These are phyloP conservation scores for Scaptomyza pallida DNA, from an alignment of 1,140 invertebrate species.

Conservation along the genomic window DNA sequence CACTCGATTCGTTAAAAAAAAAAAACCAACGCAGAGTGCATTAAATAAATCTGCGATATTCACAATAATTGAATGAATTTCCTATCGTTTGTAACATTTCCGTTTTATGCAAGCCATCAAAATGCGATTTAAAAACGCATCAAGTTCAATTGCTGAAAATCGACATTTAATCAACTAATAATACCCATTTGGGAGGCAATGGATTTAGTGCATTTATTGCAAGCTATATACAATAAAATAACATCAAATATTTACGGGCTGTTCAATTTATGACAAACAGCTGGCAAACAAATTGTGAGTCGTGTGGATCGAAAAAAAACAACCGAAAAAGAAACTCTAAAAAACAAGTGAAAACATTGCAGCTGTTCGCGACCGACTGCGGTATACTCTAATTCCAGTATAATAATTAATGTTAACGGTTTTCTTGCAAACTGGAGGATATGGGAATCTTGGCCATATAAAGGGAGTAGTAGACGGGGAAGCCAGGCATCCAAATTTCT, in stretches of 20 bases:
- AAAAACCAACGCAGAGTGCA: not conserved
- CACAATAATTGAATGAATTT: too few relatives aligned
- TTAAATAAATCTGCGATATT: not conserved
- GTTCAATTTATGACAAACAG: conserved; percentile 73
- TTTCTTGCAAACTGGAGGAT: too few relatives aligned
- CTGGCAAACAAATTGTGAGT: conserved; percentile 46
- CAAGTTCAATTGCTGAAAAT: conserved; percentile 48
- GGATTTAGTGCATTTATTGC: conserved; percentile 10
- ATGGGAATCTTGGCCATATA: too few relatives aligned
- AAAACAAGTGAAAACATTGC: too few relatives aligned
- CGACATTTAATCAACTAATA: conserved; percentile 64
- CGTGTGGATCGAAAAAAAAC: conserved; percentile 1
- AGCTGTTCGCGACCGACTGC: too few relatives aligned
- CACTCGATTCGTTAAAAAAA: not conserved
- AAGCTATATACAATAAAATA: conserved; percentile 43
- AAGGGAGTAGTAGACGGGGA: too few relatives aligned
- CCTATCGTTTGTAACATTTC: too few relatives aligned
- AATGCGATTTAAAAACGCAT: conserved; percentile 28
- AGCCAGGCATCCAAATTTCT: too few relatives aligned
- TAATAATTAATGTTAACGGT: too few relatives aligned
- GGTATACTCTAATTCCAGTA: too few relatives aligned
- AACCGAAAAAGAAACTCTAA: conserved; percentile 33
- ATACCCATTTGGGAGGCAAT: conserved; percentile 9
- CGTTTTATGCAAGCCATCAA: conserved; percentile 9
- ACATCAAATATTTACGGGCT: conserved; percentile 77